These are phyloP conservation scores for Odontomachus brunneus DNA, from an alignment of 1,140 invertebrate species.

Conservation along the genomic window DNA sequence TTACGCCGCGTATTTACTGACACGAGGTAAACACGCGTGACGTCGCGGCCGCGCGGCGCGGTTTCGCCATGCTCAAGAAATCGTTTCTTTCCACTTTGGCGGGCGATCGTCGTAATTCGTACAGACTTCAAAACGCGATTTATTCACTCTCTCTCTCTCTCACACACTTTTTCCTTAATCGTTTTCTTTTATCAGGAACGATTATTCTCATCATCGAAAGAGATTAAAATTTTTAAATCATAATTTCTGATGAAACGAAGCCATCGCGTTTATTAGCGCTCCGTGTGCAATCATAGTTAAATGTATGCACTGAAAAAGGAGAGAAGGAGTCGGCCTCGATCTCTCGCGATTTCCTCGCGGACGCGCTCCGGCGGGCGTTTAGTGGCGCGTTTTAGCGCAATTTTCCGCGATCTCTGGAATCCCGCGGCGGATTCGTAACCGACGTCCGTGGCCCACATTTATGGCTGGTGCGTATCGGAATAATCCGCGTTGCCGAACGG, in stretches of 20 bases:
- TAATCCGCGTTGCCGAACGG: constrained; percentile 12
- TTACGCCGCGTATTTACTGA: constrained; percentile 44
- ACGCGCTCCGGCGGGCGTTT: constrained; percentile 2
- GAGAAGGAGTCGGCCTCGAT: background rate
- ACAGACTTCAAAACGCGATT: background rate
- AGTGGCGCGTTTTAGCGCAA: background rate
- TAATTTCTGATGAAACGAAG: background rate
- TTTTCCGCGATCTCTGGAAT: constrained; percentile 10
- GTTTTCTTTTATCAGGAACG: background rate
- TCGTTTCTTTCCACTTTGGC: constrained; percentile 12
- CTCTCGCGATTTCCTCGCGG: constrained; percentile 16
- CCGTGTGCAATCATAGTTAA: too few species aligned
- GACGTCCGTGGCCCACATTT: background rate
- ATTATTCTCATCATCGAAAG: background rate
- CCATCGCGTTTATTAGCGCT: background rate
- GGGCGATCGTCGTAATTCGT: constrained; percentile 23
- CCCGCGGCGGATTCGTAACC: background rate
- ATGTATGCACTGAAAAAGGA: background rate
- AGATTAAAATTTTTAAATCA: background rate
- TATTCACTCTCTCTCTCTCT: background rate
- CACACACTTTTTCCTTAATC: background rate
- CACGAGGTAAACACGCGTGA: constrained; percentile 48
- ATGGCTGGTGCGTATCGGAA: background rate
- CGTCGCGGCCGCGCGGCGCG: background rate
- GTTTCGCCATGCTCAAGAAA: constrained; percentile 47